Evolutionary conservation across 2,888 invertebrate species (phyloP).

Genomic region (Oscheius onirici): DNA sequence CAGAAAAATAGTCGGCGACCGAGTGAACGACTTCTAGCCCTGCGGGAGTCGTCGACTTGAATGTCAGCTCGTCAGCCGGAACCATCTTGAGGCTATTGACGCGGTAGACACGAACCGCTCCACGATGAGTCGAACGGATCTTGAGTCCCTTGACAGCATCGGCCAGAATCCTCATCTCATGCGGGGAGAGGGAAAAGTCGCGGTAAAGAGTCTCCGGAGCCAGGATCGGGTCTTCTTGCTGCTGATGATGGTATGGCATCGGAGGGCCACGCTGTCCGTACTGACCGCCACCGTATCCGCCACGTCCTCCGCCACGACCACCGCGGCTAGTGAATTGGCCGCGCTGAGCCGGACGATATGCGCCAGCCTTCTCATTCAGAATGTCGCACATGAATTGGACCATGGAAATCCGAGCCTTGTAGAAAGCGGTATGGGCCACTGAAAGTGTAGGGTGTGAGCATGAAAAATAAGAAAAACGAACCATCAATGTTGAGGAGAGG

Average conservation of each 20-base stretch:
- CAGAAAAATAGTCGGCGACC: conserved; percentile 65
- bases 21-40: conserved; percentile 53
- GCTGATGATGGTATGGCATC: background rate
- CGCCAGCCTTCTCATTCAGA: conserved; percentile 49
- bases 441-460: too few species aligned
- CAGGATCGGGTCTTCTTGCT: background rate
- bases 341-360: conserved; percentile 20
- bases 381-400: conserved; percentile 68
- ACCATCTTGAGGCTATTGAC: conserved; percentile 60
- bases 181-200: conserved; percentile 52
- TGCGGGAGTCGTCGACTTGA: conserved; percentile 52
- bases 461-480: background rate
- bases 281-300: conserved; percentile 32
- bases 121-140: conserved; percentile 60
- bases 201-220: conserved; percentile 45
- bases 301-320: conserved; percentile 17
- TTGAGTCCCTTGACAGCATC: conserved; percentile 63
- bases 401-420: conserved; percentile 62
- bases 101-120: conserved; percentile 64
- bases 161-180: conserved; percentile 52
- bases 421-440: conserved; percentile 66
- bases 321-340: background rate
- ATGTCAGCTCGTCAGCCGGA: conserved; percentile 60
- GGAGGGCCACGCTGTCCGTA: conserved; percentile 25
- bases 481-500: conserved; percentile 66